Base-by-base conservation (phyloP, 2,888 invertebrate species). In the Lamellibrachia columna region DNA sequence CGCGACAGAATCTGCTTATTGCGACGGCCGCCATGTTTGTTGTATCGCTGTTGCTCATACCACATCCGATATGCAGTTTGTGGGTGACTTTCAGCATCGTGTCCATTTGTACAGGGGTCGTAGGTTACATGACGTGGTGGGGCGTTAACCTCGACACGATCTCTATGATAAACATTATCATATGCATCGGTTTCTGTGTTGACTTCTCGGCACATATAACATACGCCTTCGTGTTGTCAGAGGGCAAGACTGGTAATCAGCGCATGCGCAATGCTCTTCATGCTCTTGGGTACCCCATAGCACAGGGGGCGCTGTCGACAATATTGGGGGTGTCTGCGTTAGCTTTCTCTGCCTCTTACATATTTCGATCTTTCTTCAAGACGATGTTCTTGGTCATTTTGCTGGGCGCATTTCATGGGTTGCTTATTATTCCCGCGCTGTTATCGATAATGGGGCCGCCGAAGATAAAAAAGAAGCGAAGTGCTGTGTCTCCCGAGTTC, bases 71-170 rank as follows among this genome's bases (percentile, higher is more conserved):
- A 40, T 40, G 40, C 40, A 40, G 98, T 0, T 97, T 99, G 7
- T 99, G 99, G 99, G 99, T 99, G 0, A 98, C 99, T 4, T 98
- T 99, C 96, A 98, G 98, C 95, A 99, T 99, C 93, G 98, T 99
- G 93, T 99, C 99, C 11, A 99, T 99, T 94, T 99, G 99, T 96
- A 97, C 98, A 15, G 99, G 99, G 2, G 99, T 99, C 0, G 98
- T 98, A 3, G 99, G 99, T 11, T 99, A 99, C 97, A 99, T 99
- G 99, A 98, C 99, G 0, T 97, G 99, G 55, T 99, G 99, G 99
- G 98, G 98, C 95, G 99, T 99, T 8, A 98, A 98, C 95, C 97
- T 99, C 92, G 93, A 93, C 91, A 60, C 93, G 0, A 99, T 99
- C 95, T 99, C 99, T 0, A 99, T 99, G 99, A 99, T 99, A 94